phyloP scores from a whole-genome alignment of 2,113 vertebrate genomes.

The Sialia sialis region DNA sequence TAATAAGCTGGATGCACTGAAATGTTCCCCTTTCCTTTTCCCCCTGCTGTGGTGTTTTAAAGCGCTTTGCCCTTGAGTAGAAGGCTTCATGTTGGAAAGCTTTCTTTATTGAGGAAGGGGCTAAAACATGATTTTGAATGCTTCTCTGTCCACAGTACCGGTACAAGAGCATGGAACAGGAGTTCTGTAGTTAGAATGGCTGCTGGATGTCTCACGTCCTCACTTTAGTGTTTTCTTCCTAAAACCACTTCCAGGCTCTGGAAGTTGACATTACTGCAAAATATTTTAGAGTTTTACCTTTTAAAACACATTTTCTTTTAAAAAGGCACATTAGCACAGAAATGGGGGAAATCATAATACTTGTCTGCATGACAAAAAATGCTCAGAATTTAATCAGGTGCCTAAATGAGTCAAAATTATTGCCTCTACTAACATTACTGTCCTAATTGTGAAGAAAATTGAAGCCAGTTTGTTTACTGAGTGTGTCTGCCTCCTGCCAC shows the following conservation, averaged over 20 bases:
- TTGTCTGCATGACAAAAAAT: background rate
- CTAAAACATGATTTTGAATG: background rate
- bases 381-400: background rate
- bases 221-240: background rate
- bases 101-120: background rate
- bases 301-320: background rate
- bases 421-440: background rate
- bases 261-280: background rate
- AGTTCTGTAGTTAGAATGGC: background rate
- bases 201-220: background rate
- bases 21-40: background rate
- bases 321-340: background rate
- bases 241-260: background rate
- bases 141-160: background rate
- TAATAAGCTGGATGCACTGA: background rate
- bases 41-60: background rate
- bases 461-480: constrained; percentile 1
- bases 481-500: background rate
- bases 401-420: background rate
- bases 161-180: background rate
- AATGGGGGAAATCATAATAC: background rate
- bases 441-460: background rate
- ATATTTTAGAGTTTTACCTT: background rate
- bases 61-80: background rate
- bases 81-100: background rate